phyloP scores from a whole-genome alignment of 1,140 invertebrate genomes.

The Diabrotica undecimpunctata region DNA sequence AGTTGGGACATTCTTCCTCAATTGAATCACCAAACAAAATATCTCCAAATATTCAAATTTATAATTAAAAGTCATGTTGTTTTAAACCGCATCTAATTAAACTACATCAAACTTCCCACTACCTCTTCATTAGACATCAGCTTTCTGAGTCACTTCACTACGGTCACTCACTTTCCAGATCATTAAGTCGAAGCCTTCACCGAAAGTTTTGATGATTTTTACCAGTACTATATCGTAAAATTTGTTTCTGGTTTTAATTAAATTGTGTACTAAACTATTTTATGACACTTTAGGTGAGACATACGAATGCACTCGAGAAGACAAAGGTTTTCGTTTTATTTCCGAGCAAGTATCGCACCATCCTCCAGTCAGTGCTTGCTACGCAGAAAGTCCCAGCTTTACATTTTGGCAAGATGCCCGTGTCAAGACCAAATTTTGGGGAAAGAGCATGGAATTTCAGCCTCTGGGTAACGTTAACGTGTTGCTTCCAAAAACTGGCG shows the following conservation, averaged over 20 bases:
- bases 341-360: constrained; percentile 69
- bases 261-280: background rate
- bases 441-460: constrained; percentile 86
- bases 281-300: constrained; percentile 62
- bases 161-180: no score
- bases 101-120: no score
- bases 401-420: constrained; percentile 77
- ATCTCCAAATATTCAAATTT: no score
- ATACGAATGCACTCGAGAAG: constrained; percentile 75
- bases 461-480: constrained; percentile 65
- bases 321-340: constrained; percentile 62
- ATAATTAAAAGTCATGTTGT: no score
- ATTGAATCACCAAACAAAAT: no score
- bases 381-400: constrained; percentile 75
- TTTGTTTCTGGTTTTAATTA: constrained; percentile 60
- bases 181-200: no score
- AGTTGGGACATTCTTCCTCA: no score
- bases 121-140: no score
- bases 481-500: constrained; percentile 52
- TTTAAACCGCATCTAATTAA: no score
- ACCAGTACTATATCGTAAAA: no score
- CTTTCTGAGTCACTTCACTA: no score
- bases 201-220: no score
- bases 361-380: constrained; percentile 79
- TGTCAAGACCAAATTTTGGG: constrained; percentile 88